A percentile compares a stretch with the other conserved stretches of the same genome.
phyloP scores from a whole-genome alignment of 2,797 vertebrate genomes.

The Alca torda region DNA sequence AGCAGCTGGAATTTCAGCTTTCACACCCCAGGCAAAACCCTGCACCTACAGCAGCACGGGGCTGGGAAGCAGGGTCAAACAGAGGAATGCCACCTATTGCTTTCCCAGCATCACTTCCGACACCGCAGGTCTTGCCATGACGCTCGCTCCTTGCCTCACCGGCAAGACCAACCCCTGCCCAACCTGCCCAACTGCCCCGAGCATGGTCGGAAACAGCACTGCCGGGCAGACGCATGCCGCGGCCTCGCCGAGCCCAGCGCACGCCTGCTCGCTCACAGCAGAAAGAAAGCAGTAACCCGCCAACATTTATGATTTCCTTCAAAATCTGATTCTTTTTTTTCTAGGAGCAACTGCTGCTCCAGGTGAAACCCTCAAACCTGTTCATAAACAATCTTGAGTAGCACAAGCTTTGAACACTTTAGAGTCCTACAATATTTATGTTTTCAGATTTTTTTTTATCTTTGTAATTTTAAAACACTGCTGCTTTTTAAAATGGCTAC shows the following conservation, averaged over 20 bases:
- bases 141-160: rapidly evolving
- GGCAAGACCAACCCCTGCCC: neutral
- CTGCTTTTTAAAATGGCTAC: neutral
- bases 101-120: neutral
- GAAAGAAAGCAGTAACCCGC: neutral
- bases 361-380: neutral
- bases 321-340: neutral
- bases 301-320: neutral
- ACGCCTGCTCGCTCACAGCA: neutral
- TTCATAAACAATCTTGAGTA: neutral
- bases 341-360: neutral
- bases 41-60: neutral
- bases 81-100: neutral
- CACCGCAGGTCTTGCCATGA: neutral
- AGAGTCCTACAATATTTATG: neutral
- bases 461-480: neutral
- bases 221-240: rapidly evolving
- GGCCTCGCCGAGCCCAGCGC: rapidly evolving
- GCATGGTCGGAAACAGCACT: rapidly evolving
- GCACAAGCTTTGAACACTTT: neutral
- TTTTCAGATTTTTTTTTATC: neutral
- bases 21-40: neutral
- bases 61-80: neutral
- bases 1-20: slow-evolving; percentile 18
- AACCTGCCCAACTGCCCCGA: neutral